phyloP scores from a whole-genome alignment of 2,888 invertebrate genomes.

The Atrina japonica region DNA sequence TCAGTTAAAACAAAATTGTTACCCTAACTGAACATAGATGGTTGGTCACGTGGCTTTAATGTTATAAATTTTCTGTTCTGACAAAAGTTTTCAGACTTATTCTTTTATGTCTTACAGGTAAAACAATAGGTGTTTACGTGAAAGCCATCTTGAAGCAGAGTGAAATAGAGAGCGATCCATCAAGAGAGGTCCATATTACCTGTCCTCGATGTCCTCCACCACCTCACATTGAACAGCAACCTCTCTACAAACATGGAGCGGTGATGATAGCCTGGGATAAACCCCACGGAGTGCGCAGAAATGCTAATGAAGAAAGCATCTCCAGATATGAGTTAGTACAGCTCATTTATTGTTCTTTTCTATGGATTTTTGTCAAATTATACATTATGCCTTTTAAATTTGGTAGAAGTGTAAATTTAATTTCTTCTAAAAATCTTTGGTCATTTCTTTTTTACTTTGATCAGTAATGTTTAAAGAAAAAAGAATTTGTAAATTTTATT shows the following conservation, averaged over 20 bases:
- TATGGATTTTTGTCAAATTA: not conserved
- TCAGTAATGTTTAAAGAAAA: too few relatives aligned
- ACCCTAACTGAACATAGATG: too few relatives aligned
- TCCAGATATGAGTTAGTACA: conserved; percentile 73
- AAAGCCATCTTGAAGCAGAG: conserved; percentile 73
- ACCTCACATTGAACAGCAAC: conserved; percentile 75
- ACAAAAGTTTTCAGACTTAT: too few relatives aligned
- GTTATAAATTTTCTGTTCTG: too few relatives aligned
- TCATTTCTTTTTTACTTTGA: too few relatives aligned
- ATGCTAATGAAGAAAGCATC: conserved; percentile 74
- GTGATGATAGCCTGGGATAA: conserved; percentile 79
- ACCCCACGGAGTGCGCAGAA: conserved; percentile 62
- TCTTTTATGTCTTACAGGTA: conserved; percentile 51
- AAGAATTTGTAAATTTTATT: too few relatives aligned
- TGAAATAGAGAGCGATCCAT: conserved; percentile 74
- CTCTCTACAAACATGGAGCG: conserved; percentile 77
- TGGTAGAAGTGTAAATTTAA: too few relatives aligned
- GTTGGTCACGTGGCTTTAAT: too few relatives aligned
- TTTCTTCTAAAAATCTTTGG: too few relatives aligned
- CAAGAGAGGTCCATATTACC: conserved; percentile 70
- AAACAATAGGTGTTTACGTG: conserved; percentile 73
- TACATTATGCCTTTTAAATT: too few relatives aligned
- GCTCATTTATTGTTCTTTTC: too few relatives aligned
- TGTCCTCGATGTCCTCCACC: conserved; percentile 76
- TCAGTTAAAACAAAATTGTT: too few relatives aligned